These are phyloP conservation scores for Achatina immaculata DNA, from an alignment of 1,140 invertebrate species.

Conservation along the genomic window DNA sequence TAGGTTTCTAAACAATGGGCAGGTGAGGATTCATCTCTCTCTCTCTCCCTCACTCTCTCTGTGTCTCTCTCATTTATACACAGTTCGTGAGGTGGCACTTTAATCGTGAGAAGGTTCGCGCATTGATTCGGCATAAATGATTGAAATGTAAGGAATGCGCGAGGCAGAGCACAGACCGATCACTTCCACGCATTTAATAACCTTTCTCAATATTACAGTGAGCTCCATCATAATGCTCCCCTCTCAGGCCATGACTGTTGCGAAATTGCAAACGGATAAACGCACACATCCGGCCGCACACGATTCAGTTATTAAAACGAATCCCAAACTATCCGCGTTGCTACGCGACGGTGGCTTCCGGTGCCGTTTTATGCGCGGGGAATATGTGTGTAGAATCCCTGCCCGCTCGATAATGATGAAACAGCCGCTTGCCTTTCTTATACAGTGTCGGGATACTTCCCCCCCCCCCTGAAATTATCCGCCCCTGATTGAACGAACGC, in stretches of 20 bases:
- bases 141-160: neutral
- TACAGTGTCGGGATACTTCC: too few relatives aligned
- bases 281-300: slow-evolving; percentile 2
- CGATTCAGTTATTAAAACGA: slow-evolving; percentile 7
- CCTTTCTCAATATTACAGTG: neutral
- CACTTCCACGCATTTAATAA: neutral
- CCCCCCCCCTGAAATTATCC: too few relatives aligned
- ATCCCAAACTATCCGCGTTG: slow-evolving; percentile 14
- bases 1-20: too few relatives aligned
- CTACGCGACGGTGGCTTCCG: slow-evolving; percentile 11
- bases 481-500: too few relatives aligned
- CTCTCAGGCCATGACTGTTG: neutral
- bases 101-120: neutral
- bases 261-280: slow-evolving; percentile 12
- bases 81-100: too few relatives aligned
- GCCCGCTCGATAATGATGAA: neutral
- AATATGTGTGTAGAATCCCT: slow-evolving; percentile 7
- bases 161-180: neutral
- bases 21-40: too few relatives aligned
- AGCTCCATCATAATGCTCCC: neutral
- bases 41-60: too few relatives aligned
- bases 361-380: neutral
- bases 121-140: slow-evolving; percentile 3
- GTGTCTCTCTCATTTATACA: too few relatives aligned
- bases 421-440: too few relatives aligned